These are phyloP conservation scores for Choloepus hoffmanni DNA, from an alignment of 2,113 vertebrate species.

Conservation along the genomic window DNA sequence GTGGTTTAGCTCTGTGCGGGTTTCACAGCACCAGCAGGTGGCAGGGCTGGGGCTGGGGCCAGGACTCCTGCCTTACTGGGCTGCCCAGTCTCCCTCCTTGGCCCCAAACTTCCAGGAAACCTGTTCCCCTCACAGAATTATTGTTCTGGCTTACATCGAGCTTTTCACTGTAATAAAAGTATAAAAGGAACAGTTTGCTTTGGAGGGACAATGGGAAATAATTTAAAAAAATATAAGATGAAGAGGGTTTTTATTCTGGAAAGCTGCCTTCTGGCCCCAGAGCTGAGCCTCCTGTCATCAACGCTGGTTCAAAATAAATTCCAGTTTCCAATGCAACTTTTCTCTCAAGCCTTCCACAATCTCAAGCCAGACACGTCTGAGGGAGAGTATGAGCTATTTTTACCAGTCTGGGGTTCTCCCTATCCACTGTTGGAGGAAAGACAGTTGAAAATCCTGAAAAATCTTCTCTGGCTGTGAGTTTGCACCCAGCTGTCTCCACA, in stretches of 20 bases:
- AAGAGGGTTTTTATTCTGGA: conserved; percentile 31
- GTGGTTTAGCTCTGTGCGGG: background rate
- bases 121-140: background rate
- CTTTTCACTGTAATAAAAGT: background rate
- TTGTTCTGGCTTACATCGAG: background rate
- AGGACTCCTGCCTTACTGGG: rapidly evolving
- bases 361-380: conserved; percentile 25
- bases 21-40: background rate
- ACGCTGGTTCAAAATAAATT: conserved; percentile 44
- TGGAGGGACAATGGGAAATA: background rate
- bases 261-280: conserved; percentile 10
- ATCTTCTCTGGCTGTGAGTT: background rate
- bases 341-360: background rate
- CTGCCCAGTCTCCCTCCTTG: background rate
- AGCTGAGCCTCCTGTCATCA: background rate
- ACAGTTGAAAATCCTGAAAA: conserved; percentile 46
- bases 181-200: background rate
- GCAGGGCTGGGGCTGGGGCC: background rate
- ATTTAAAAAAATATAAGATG: background rate
- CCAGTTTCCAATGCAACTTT: background rate
- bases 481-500: conserved; percentile 32
- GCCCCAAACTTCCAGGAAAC: background rate
- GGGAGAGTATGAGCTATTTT: conserved; percentile 38
- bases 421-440: conserved; percentile 23
- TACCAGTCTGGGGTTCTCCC: conserved; percentile 33